Base-by-base conservation (phyloP, 2,888 invertebrate genomes). In the Dorcus parallelipipedus region DNA sequence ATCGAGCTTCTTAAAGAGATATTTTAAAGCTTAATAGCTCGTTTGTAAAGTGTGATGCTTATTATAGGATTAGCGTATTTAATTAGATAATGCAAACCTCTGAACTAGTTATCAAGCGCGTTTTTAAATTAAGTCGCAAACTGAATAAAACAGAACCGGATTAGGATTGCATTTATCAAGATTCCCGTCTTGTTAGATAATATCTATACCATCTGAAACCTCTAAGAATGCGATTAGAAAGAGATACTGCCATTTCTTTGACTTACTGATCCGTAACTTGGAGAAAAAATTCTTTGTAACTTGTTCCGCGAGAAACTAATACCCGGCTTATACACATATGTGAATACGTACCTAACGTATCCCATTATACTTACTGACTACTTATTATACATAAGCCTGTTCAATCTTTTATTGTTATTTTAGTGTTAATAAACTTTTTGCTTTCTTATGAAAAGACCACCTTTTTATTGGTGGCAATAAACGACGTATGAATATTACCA, bases 171-270 rank as follows among this genome's bases (percentile, higher is more conserved):
- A 47, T 65, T 67, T 66, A 69, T 68, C 70, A 65, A 67, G 70
- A 71, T 69, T 56, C 58, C 64, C 64, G 67, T 70, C 66, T 67
- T 65, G 67, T 67, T 67, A 64, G 70, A 71, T 71, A 69, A 65
- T 10, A 45, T 45, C 45, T 45, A 45, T 45, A 45, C 14, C 48
- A 47, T 47, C 54, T 54, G 38, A 48, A 56, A 47, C 60, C 58
- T 56, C 56, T 69, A 67, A 63, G 69, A 68, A 73, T 70, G 70
- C 67, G 73, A 74, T 73, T 72, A 69, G 71, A 68, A 69, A 69
- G 68, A 72, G 74, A 73, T 73, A 73, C 71, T 72, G 73, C 73
- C 73, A 73, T 73, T 73, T 73, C 72, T 71, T 70, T 71, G 70
- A 73, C 68, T 73, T 71, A 70, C 64, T 72, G 70, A 72, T 71